Evolutionary conservation across 1,140 invertebrate species (phyloP).

Genomic region (Berghia stephanieae): DNA sequence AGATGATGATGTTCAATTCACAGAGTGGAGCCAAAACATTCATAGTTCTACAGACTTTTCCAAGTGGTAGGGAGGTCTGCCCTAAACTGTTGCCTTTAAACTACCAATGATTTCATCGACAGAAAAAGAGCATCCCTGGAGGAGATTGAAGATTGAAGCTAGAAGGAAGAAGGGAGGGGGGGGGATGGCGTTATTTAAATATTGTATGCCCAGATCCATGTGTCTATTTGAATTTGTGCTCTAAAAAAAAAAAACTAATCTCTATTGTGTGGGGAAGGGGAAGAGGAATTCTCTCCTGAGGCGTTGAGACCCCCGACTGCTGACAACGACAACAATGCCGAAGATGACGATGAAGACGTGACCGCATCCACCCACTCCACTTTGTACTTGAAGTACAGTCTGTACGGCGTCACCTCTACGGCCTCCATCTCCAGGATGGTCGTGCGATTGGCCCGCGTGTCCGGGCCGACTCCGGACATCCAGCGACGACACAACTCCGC

Average conservation of each 20-base stretch:
- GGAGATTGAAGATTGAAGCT: too few relatives aligned
- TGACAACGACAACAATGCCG: neutral
- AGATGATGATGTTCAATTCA: too few relatives aligned
- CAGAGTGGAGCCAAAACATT: too few relatives aligned
- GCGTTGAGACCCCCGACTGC: neutral
- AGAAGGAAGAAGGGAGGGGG: too few relatives aligned
- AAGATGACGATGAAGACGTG: neutral
- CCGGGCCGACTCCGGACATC: conserved; percentile 15
- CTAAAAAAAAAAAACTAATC: neutral
- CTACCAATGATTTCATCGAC: too few relatives aligned
- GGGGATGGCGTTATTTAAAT: too few relatives aligned
- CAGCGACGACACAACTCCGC: conserved; percentile 12
- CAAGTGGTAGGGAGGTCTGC: too few relatives aligned
- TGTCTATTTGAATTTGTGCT: neutral
- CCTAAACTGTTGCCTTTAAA: too few relatives aligned
- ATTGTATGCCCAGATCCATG: too few relatives aligned
- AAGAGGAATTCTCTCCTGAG: neutral
- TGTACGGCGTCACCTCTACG: conserved; percentile 21
- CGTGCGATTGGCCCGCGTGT: conserved; percentile 22
- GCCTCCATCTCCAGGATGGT: neutral
- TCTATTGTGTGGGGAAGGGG: neutral
- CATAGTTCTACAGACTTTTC: too few relatives aligned
- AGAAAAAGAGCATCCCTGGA: too few relatives aligned
- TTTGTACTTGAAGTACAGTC: conserved; percentile 9
- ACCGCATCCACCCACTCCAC: conserved; percentile 23